Evolutionary conservation across 1,140 invertebrate genomes (phyloP).

Genomic region (Zaprionus africanus): DNA sequence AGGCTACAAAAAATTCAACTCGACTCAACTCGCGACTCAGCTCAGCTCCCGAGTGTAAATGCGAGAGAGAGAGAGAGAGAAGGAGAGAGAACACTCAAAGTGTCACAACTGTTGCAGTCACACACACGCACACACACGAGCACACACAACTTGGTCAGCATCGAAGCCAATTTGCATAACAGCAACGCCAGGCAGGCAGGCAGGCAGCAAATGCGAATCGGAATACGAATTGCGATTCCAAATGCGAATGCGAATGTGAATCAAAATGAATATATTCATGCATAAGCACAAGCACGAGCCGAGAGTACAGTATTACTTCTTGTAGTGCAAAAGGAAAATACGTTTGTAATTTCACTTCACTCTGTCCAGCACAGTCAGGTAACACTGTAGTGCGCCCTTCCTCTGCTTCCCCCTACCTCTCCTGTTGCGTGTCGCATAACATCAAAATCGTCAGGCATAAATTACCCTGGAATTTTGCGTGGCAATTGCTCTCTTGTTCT

Average conservation of each 20-base stretch:
- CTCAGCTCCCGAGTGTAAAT: too few species aligned
- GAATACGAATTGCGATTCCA: constrained; percentile 12
- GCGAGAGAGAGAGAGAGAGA: not conserved
- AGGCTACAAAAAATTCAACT: constrained; percentile 14
- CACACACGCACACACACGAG: not conserved
- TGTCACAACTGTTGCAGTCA: constrained; percentile 29
- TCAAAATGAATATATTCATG: constrained; percentile 6
- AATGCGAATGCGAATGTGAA: not conserved
- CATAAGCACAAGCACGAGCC: not conserved
- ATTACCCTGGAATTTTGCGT: constrained; percentile 1
- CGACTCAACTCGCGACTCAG: not conserved
- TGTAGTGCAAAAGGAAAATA: not conserved
- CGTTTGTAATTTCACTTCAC: not conserved
- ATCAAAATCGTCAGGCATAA: constrained; percentile 3
- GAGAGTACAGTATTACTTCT: not conserved
- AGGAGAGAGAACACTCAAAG: not conserved
- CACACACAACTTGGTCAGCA: constrained; percentile 1
- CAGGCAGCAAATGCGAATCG: constrained; percentile 1
- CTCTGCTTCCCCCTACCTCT: not conserved
- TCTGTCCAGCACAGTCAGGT: not conserved
- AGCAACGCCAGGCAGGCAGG: not conserved
- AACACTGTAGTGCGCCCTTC: not conserved
- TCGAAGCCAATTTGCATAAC: constrained; percentile 23
- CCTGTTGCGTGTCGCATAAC: constrained; percentile 8
- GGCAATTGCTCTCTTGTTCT: constrained; percentile 6